A percentile compares a stretch with the other conserved stretches of the same genome.
Conservation (phyloP, 2,797 vertebrate genomes). For the Carcharodon carcharias region DNA sequence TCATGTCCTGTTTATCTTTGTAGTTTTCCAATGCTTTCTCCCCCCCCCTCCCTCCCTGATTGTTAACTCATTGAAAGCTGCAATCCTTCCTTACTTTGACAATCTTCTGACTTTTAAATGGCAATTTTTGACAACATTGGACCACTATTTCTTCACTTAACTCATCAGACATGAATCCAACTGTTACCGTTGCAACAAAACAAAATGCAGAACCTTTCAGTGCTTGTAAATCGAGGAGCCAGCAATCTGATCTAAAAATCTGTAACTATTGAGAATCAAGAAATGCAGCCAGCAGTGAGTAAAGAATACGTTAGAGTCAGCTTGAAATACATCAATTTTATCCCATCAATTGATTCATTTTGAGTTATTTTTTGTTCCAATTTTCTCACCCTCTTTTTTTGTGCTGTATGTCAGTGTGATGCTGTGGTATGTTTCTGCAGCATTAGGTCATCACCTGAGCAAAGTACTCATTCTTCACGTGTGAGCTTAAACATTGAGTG, state of each 20-base stretch:
- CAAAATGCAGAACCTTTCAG: not conserved
- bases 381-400: not conserved
- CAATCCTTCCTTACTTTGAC: not conserved
- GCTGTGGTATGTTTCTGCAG: not conserved
- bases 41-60: not conserved
- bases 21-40: not conserved
- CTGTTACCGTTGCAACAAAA: not conserved
- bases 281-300: not conserved
- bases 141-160: not conserved
- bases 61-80: not conserved
- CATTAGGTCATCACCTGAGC: not conserved
- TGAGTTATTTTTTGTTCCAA: not conserved
- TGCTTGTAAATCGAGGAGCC: not conserved
- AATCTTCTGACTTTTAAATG: not conserved
- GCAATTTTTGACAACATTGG: not conserved
- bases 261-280: not conserved
- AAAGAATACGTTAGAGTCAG: not conserved
- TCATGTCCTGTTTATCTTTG: not conserved
- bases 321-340: not conserved
- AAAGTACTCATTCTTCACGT: not conserved
- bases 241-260: not conserved
- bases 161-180: not conserved
- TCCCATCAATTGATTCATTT: not conserved
- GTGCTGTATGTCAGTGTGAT: not conserved
- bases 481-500: not conserved